Evolutionary conservation across 2,113 vertebrate genomes (phyloP).

Genomic region (Thermophis baileyi): DNA sequence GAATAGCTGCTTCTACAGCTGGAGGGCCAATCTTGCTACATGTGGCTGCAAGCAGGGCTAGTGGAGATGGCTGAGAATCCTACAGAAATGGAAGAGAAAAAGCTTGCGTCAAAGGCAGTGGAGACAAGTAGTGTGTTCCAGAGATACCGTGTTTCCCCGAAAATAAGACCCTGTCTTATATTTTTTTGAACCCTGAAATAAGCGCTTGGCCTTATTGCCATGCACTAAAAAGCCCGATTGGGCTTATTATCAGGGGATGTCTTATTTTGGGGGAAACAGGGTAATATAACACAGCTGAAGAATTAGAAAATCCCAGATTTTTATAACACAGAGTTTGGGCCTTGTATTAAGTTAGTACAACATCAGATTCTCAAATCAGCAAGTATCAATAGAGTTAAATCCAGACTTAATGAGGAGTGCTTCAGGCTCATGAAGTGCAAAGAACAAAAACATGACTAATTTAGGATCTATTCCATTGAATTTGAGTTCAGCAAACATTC

Average conservation of each 20-base stretch:
- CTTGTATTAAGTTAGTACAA: neutral
- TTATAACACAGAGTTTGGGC: neutral
- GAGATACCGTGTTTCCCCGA: no score
- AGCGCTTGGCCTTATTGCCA: no score
- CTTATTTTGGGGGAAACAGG: no score
- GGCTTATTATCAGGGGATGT: no score
- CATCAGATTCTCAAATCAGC: neutral
- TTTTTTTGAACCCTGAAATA: no score
- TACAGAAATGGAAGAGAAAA: slow-evolving; percentile 42
- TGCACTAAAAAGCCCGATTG: no score
- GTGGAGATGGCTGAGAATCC: slow-evolving; percentile 93
- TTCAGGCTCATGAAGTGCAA: neutral
- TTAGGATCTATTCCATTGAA: neutral
- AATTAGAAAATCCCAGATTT: accelerated
- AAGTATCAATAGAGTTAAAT: neutral
- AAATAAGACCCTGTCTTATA: no score
- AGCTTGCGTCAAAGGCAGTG: neutral
- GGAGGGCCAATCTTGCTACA: slow-evolving; percentile 98
- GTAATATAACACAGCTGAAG: accelerated
- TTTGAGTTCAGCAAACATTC: neutral
- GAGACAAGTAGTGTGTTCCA: neutral
- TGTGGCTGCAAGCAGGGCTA: slow-evolving; percentile 93
- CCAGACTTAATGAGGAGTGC: neutral
- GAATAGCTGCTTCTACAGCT: slow-evolving; percentile 82
- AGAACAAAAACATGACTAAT: neutral